Conservation (phyloP, 1,140 invertebrate genomes). For the Panagrolaimus sp. region DNA sequence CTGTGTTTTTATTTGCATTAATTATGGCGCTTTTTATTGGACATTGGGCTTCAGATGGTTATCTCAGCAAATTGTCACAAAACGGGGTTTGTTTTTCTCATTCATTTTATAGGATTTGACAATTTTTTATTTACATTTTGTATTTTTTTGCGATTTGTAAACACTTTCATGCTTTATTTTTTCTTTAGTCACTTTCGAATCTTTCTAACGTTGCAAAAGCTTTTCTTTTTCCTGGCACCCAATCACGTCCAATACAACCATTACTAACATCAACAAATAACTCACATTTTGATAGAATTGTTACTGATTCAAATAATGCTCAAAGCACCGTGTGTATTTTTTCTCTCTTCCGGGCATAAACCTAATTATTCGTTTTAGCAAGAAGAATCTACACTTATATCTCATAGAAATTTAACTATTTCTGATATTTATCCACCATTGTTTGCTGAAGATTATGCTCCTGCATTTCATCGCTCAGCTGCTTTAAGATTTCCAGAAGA, state of each 20-base stretch:
- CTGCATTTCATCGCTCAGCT: constrained; percentile 9
- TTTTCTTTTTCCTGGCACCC: constrained; percentile 9
- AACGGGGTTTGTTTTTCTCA: constrained; percentile 30
- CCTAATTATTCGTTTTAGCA: too few relatives aligned
- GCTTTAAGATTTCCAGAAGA: constrained; percentile 31
- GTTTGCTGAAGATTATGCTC: constrained; percentile 22
- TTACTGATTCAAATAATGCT: neutral
- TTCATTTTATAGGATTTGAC: neutral
- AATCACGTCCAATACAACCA: too few relatives aligned
- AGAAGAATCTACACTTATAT: neutral
- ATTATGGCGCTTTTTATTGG: constrained; percentile 47
- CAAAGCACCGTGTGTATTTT: neutral
- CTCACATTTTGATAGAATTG: neutral
- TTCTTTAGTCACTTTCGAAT: constrained; percentile 10
- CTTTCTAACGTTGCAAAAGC: constrained; percentile 10
- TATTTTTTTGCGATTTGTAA: neutral
- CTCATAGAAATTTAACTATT: constrained; percentile 21
- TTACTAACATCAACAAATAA: neutral
- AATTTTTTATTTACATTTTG: neutral
- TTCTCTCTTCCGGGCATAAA: too few relatives aligned
- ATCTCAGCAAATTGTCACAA: neutral
- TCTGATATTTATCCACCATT: constrained; percentile 38
- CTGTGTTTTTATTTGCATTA: constrained; percentile 42
- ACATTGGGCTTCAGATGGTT: constrained; percentile 31
- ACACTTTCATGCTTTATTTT: constrained; percentile 3